phyloP scores from a whole-genome alignment of 2,888 invertebrate genomes.

The Torymus tubicola region DNA sequence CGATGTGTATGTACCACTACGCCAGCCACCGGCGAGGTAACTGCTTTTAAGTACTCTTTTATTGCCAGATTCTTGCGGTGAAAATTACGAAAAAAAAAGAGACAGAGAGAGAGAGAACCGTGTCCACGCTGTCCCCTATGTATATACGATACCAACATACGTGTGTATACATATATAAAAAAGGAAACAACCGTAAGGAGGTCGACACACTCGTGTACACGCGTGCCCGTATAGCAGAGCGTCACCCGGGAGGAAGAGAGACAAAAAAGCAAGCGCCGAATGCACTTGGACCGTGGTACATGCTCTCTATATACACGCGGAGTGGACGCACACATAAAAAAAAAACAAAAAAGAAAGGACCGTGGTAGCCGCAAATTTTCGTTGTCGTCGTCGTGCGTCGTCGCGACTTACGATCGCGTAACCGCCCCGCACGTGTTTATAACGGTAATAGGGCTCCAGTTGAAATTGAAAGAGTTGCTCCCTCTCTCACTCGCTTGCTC shows the following conservation, averaged over 20 bases:
- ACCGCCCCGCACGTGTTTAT: slow-evolving; percentile 52
- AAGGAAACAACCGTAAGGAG: slow-evolving; percentile 28
- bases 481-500: slow-evolving; percentile 40
- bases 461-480: slow-evolving; percentile 53
- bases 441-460: slow-evolving; percentile 54
- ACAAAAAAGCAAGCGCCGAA: neutral
- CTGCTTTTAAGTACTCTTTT: slow-evolving; percentile 45
- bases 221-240: slow-evolving; percentile 29
- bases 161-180: no score
- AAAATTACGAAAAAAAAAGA: slow-evolving; percentile 47
- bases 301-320: neutral
- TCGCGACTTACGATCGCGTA: slow-evolving; percentile 50
- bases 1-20: neutral
- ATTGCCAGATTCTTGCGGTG: slow-evolving; percentile 52
- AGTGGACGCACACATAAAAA: neutral
- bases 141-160: slow-evolving; percentile 15
- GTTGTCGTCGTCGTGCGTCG: neutral
- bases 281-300: slow-evolving; percentile 17
- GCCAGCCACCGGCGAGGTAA: slow-evolving; percentile 31
- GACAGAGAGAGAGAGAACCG: neutral
- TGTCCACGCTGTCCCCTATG: slow-evolving; percentile 40
- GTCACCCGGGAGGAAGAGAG: slow-evolving; percentile 16
- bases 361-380: slow-evolving; percentile 59
- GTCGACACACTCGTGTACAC: slow-evolving; percentile 14
- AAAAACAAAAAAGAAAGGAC: slow-evolving; percentile 14